Evolutionary conservation across 2,113 vertebrate genomes (phyloP), one percentile per base, ranked within the genome.

Genomic region (Mobula hypostoma): DNA sequence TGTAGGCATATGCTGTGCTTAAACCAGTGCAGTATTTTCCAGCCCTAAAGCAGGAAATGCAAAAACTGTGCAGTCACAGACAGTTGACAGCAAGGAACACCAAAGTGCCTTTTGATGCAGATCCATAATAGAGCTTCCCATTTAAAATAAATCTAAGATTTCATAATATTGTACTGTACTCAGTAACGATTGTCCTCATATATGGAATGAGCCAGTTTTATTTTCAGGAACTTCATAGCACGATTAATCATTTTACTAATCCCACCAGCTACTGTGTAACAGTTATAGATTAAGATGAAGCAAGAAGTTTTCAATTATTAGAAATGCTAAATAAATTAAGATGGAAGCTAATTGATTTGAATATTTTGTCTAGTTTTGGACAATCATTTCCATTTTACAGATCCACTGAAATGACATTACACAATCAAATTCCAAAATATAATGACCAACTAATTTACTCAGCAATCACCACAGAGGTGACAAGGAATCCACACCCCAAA

Each of bases 31-130:
- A 76, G 91, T 93, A 93, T 93, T 93, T 93, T 93, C 91, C 91
- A 93, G 91, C 91, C 91, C 91, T 93, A 93, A 56, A 93, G 68
- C 91, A 93, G 91, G 91, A 93, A 93, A 93, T 93, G 91, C 91
- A 93, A 93, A 93, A 93, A 93, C 91, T 93, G 91, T 93, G 91
- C 91, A 93, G 91, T 93, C 91, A 93, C 70, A 93, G 91, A 93
- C 91, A 74, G 68, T 93, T 93, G 91, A 93, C 40, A 93, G 68
- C 91, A 76, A 76, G 91, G 70, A 74, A 72, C 91, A 93, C 91
- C 61, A 74, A 93, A 93, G 91, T 93, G 91, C 91, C 91, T 93
- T 74, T 74, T 93, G 91, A 93, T 48, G 36, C 91, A 93, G 66
- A 93, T 93, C 36, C 70, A 74, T 56, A 93, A 74, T 74, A 74